phyloP scores from a whole-genome alignment of 2,113 vertebrate species.

The Daubentonia madagascariensis region DNA sequence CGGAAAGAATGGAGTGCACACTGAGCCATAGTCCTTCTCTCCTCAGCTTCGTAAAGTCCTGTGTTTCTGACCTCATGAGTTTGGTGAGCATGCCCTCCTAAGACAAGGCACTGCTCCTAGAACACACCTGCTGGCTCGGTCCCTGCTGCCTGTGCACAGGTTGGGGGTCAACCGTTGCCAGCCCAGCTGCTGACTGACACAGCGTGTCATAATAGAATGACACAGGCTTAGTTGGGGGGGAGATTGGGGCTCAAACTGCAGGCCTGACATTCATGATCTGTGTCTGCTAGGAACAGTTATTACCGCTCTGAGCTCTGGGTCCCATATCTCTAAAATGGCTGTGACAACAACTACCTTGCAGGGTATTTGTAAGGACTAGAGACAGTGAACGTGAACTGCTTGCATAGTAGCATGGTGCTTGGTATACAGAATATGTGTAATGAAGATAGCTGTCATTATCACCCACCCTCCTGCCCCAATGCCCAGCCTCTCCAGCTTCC shows the following conservation, averaged over 20 bases:
- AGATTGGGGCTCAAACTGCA: background rate
- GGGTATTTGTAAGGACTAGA: background rate
- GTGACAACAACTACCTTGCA: background rate
- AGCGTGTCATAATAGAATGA: rapidly evolving
- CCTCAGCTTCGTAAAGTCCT: background rate
- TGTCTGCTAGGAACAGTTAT: background rate
- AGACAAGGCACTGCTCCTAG: background rate
- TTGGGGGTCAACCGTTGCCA: background rate
- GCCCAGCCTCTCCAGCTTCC: background rate
- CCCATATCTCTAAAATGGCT: background rate
- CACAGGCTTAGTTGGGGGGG: rapidly evolving
- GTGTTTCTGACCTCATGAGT: background rate
- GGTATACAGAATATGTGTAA: rapidly evolving
- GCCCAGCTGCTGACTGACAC: rapidly evolving
- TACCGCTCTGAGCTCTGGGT: background rate
- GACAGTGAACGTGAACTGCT: background rate
- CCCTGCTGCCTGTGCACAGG: background rate
- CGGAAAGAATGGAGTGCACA: background rate
- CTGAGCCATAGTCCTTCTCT: background rate
- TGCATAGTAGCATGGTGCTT: rapidly evolving
- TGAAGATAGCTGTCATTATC: rapidly evolving
- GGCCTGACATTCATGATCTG: background rate
- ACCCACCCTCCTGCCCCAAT: rapidly evolving
- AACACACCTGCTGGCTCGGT: background rate
- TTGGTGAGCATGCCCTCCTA: background rate